Conservation (phyloP, 2,113 vertebrate genomes). For the Xenus cinereus region DNA sequence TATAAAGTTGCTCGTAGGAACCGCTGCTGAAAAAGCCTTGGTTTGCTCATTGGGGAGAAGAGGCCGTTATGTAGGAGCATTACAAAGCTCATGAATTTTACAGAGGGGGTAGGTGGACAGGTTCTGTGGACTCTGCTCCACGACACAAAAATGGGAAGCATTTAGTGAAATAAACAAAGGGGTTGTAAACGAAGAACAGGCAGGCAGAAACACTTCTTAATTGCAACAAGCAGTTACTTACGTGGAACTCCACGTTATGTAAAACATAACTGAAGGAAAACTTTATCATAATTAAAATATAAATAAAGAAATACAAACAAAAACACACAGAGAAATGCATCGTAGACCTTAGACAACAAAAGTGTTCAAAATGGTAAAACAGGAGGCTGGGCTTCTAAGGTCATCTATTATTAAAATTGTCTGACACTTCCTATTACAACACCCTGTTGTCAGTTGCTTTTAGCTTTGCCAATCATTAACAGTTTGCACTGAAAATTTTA, state of each 20-base stretch:
- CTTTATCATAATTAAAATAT: neutral
- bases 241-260: neutral
- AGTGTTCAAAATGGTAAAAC: neutral
- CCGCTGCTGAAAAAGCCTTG: neutral
- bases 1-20: neutral
- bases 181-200: neutral
- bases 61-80: neutral
- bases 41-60: neutral
- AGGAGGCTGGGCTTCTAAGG: neutral
- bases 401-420: constrained; percentile 47
- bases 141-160: neutral
- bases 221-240: neutral
- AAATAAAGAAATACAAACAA: neutral
- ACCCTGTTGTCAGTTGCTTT: constrained; percentile 1
- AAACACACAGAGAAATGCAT: neutral
- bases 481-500: constrained; percentile 49
- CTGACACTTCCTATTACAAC: constrained; percentile 37
- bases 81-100: constrained; percentile 32
- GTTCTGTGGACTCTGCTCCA: neutral
- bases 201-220: neutral
- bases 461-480: constrained; percentile 55
- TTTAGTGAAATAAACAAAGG: neutral
- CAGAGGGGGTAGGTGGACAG: neutral
- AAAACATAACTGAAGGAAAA: neutral
- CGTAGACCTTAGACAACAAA: neutral